Evolutionary conservation across 2,797 vertebrate species (phyloP), one percentile per base, ranked within the genome.

Genomic region (Gallinago stenura): DNA sequence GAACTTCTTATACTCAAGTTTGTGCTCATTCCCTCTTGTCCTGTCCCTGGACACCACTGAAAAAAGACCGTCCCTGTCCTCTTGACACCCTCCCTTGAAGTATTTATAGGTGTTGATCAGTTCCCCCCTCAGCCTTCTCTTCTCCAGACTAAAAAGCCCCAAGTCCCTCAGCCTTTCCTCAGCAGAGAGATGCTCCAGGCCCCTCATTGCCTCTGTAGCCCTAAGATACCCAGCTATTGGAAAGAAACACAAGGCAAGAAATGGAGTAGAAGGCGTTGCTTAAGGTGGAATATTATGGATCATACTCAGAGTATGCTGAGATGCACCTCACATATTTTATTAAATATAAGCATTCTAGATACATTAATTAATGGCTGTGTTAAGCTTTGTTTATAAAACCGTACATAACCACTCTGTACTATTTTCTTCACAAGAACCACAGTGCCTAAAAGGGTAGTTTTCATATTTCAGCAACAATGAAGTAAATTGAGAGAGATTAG

Each of bases 261-360:
- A 50, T 2, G 7, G 14, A 64, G 24, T 33, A 41, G 37, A 61
- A 81, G 17, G 26, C 65, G 69, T 87, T 64, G 45, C 41, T 66
- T 16, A 48, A 51, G 48, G 39, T 39, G 11, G 31, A 79, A 48
- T 87, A 69, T 33, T 51, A 25, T 4, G 26, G 51, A n/a, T 94
- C 76, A 56, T 56, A 18, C 25, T 64, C 2, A 2, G 33, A 75
- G 9, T 28, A 25, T 6, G 7, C 56, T 0, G 0, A 83, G 48
- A 35, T 64, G 41, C 33, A n/a, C 10, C 28, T 19, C 54, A 46
- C 24, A 12, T 43, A 37, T 66, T n/a, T 65, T 31, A 65, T 83
- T 50, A 58, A 31, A 30, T 22, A 48, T 13, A 88, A 76, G 58
- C 25, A 12, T 83, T 76, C 33, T 15, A 7, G 33, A 86, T 43